Base-by-base conservation (phyloP, 2,888 invertebrate species). In the Agriopis aurantiaria region DNA sequence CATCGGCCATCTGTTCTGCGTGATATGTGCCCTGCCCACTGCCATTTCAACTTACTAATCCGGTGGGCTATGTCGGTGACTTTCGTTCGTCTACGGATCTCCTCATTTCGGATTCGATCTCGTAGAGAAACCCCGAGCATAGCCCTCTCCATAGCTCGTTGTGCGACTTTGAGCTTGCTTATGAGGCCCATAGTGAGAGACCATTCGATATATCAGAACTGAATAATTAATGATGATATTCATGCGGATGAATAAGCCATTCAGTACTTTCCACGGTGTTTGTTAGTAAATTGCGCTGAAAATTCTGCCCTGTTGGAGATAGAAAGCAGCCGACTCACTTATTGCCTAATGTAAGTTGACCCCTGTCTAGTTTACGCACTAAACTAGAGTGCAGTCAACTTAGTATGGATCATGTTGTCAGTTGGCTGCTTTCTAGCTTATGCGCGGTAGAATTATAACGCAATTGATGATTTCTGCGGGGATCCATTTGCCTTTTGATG, bases 151-250 rank as follows among this genome's bases (percentile, higher is more conserved):
- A n/a, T n/a, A n/a, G n/a, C n/a, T n/a, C n/a, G n/a, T n/a, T n/a
- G n/a, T n/a, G n/a, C n/a, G n/a, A n/a, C n/a, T n/a, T n/a, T n/a
- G n/a, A n/a, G n/a, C n/a, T n/a, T n/a, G n/a, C n/a, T n/a, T n/a
- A n/a, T n/a, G n/a, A n/a, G n/a, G n/a, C n/a, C n/a, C n/a, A n/a
- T n/a, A n/a, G n/a, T n/a, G n/a, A n/a, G n/a, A n/a, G n/a, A n/a
- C n/a, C 72, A 71, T 81, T 75, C 76, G 81, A 79, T 78, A 80
- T 77, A 82, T 83, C 78, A 80, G 79, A 83, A 80, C 73, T 80
- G 82, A 80, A 81, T 84, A 83, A 86, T 82, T 86, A 84, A 87
- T 84, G 85, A 83, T 82, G 63, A 75, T 71, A 85, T 85, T 84
- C 81, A 81, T 73, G 63, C 75, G 71, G 78, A 84, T 86, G 85